Evolutionary conservation across 2,888 invertebrate species (phyloP).

Genomic region (Eilema sororculum): DNA sequence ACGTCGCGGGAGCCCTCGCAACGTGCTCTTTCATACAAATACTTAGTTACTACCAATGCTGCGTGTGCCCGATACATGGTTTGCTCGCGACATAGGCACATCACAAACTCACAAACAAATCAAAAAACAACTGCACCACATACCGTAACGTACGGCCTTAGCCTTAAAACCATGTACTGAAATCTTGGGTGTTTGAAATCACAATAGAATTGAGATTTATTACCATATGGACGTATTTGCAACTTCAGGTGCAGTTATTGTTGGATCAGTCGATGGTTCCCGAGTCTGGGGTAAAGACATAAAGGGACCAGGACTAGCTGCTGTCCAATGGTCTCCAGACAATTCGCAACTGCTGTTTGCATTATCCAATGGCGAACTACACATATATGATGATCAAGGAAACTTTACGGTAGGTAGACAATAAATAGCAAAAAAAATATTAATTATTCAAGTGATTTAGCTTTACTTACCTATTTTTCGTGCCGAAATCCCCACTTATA

Average conservation of each 20-base stretch:
- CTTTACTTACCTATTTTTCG: too few species aligned
- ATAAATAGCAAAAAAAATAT: not conserved
- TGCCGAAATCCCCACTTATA: too few species aligned
- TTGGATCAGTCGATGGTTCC: slow-evolving; percentile 99
- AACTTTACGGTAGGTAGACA: slow-evolving; percentile 88
- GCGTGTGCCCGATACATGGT: too few species aligned
- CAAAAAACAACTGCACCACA: too few species aligned
- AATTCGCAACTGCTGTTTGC: slow-evolving; percentile 96
- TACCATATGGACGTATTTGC: not conserved
- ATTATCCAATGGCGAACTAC: slow-evolving; percentile 95
- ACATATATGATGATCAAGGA: slow-evolving; percentile 97
- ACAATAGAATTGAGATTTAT: not conserved
- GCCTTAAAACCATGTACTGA: too few species aligned
- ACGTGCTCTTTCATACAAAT: too few species aligned
- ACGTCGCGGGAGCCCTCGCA: too few species aligned
- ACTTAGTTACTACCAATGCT: too few species aligned
- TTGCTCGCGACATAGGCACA: too few species aligned
- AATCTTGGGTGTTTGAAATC: not conserved
- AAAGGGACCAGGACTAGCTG: slow-evolving; percentile 92
- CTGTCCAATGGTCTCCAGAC: slow-evolving; percentile 99
- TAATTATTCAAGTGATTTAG: too few species aligned
- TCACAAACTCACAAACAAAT: too few species aligned
- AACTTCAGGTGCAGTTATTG: slow-evolving; percentile 93
- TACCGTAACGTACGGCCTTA: too few species aligned
- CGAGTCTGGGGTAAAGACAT: slow-evolving; percentile 99